Conservation (phyloP, 2,113 vertebrate species). For the Urocitellus parryii region DNA sequence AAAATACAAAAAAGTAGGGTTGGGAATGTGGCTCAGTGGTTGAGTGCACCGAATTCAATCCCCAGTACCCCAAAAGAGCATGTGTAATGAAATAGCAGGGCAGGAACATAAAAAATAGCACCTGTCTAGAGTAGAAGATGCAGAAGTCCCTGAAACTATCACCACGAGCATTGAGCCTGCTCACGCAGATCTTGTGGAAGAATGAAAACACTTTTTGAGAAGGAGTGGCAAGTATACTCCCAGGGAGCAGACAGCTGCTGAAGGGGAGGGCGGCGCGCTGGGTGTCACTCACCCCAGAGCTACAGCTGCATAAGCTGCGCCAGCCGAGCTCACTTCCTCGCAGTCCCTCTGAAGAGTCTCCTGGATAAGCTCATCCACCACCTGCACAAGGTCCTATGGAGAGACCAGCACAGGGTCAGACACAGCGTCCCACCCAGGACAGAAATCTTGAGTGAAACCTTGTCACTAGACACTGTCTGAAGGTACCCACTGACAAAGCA, state of each 20-base stretch:
- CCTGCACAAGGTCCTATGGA: constrained; percentile 89
- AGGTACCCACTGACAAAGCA: too few species aligned
- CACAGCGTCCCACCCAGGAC: accelerated
- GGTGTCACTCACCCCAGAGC: constrained; percentile 89
- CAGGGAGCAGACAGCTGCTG: background rate
- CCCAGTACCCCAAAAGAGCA: too few species aligned
- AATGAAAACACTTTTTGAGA: background rate
- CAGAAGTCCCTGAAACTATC: too few species aligned
- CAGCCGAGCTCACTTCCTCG: constrained; percentile 86
- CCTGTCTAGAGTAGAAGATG: background rate
- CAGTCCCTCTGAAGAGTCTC: constrained; percentile 90
- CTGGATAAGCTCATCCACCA: constrained; percentile 88
- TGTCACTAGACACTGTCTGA: background rate
- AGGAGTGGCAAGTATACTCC: accelerated
- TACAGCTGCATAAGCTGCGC: constrained; percentile 83
- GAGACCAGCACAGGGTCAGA: background rate
- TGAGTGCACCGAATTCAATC: too few species aligned
- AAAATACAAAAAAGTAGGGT: too few species aligned
- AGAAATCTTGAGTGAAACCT: background rate
- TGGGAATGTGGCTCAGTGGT: too few species aligned
- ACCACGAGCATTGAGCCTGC: background rate
- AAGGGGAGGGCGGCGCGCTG: accelerated
- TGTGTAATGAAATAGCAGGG: background rate
- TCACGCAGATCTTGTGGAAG: background rate
- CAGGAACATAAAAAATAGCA: background rate